phyloP scores from a whole-genome alignment of 1,140 invertebrate species.

The Drosophila ambigua region DNA sequence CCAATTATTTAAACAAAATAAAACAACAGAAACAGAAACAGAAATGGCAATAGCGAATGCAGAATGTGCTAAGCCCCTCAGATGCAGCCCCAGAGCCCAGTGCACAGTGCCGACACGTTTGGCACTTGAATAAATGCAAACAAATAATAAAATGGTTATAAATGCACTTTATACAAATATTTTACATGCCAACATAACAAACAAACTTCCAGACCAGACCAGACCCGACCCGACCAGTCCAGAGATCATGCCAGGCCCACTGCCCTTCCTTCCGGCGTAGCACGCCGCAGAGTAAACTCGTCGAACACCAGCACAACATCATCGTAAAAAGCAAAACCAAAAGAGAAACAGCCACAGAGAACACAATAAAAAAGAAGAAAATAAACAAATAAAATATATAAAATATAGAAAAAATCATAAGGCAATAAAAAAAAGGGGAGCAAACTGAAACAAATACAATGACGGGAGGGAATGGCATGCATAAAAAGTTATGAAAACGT shows the following conservation, averaged over 20 bases:
- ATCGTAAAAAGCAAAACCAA: conserved; percentile 46
- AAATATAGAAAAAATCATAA: conserved; percentile 51
- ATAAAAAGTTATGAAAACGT: conserved; percentile 76
- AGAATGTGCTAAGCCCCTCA: conserved; percentile 35
- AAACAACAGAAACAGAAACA: conserved; percentile 43
- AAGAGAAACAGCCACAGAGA: conserved; percentile 15
- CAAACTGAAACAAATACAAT: conserved; percentile 42
- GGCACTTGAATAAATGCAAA: conserved; percentile 55
- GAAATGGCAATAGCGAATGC: conserved; percentile 22
- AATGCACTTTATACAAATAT: conserved; percentile 69
- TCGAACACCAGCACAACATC: conserved; percentile 32
- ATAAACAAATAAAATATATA: conserved; percentile 57
- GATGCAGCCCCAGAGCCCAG: no score
- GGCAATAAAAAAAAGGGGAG: conserved; percentile 48
- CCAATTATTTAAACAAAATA: conserved; percentile 58
- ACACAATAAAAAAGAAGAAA: conserved; percentile 12
- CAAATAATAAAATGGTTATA: conserved; percentile 68
- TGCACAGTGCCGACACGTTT: conserved; percentile 14
- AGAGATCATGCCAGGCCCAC: no score
- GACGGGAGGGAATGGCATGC: conserved; percentile 40
- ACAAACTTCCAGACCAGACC: conserved; percentile 24
- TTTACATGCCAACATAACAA: conserved; percentile 54
- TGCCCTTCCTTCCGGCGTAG: no score
- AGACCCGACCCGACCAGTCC: conserved; percentile 18
- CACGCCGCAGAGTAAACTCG: no score